A percentile compares a stretch with the other conserved stretches of the same genome.
These are phyloP conservation scores for Antheraea mylitta DNA, from an alignment of 1,140 invertebrate species.

Conservation along the genomic window DNA sequence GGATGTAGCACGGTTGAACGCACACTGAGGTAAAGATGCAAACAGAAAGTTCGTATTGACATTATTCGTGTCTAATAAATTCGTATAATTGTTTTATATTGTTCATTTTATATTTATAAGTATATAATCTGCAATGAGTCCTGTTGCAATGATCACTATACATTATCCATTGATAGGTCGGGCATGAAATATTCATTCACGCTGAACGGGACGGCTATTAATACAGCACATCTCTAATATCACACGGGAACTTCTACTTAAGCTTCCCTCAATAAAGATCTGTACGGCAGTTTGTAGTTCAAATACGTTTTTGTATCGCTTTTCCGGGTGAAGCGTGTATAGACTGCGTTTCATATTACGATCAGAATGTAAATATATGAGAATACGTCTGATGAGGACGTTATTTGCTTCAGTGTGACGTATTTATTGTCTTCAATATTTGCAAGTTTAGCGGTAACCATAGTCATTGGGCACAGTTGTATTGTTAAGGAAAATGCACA, in stretches of 20 bases:
- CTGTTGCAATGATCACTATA: background rate
- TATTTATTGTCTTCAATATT: conserved; percentile 65
- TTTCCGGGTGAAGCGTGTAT: conserved; percentile 51
- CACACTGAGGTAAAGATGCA: conserved; percentile 77
- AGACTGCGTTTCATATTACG: conserved; percentile 54
- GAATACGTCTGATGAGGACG: conserved; percentile 38
- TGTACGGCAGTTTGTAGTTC: conserved; percentile 39
- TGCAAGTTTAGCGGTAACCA: conserved; percentile 44
- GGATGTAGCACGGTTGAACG: conserved; percentile 74
- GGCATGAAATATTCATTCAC: conserved; percentile 18
- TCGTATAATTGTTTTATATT: conserved; percentile 60
- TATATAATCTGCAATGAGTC: conserved; percentile 24
- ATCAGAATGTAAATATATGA: conserved; percentile 58
- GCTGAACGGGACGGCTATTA: conserved; percentile 21
- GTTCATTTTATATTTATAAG: conserved; percentile 43
- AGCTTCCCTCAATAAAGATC: conserved; percentile 6
- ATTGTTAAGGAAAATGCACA: conserved; percentile 73
- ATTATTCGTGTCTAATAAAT: conserved; percentile 50
- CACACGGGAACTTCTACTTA: conserved; percentile 11
- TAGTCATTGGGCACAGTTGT: conserved; percentile 77
- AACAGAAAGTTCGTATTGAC: conserved; percentile 39
- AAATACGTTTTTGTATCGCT: conserved; percentile 36
- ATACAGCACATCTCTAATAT: conserved; percentile 16
- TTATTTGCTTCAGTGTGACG: conserved; percentile 77
- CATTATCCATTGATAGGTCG: background rate